Conservation (phyloP, 2,888 invertebrate species). For the Drosophila infuscata region DNA sequence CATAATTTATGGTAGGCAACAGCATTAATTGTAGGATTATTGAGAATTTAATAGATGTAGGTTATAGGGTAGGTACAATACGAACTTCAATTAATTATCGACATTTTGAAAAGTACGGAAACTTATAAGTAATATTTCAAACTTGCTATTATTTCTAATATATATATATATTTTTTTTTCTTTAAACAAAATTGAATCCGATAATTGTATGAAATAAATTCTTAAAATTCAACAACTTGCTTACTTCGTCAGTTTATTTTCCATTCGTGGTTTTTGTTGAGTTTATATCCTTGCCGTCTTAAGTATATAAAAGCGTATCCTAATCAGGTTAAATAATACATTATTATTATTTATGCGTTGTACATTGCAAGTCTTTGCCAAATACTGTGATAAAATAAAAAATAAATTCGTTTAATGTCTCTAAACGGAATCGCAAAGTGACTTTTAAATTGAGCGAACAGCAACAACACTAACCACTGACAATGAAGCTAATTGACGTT, state of each 20-base stretch:
- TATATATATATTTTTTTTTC: not conserved
- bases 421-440: not conserved
- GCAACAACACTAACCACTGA: conserved; percentile 1
- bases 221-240: not conserved
- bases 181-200: not conserved
- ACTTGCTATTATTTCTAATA: not conserved
- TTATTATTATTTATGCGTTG: not conserved
- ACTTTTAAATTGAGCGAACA: conserved; percentile 18
- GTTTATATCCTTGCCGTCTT: not conserved
- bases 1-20: conserved; percentile 7
- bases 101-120: not conserved
- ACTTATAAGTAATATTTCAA: not conserved
- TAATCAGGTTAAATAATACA: not conserved
- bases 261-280: not conserved
- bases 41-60: conserved; percentile 8
- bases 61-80: not conserved
- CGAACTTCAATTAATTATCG: not conserved
- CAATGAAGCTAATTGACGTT: conserved; percentile 30
- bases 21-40: conserved; percentile 5
- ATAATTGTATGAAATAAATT: not conserved
- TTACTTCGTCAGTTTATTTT: not conserved
- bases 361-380: not conserved
- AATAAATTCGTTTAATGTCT: not conserved
- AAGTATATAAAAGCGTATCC: not conserved
- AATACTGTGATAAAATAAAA: not conserved